These are phyloP conservation scores for Dione vanillae DNA, from an alignment of 2,888 invertebrate species.

Conservation along the genomic window DNA sequence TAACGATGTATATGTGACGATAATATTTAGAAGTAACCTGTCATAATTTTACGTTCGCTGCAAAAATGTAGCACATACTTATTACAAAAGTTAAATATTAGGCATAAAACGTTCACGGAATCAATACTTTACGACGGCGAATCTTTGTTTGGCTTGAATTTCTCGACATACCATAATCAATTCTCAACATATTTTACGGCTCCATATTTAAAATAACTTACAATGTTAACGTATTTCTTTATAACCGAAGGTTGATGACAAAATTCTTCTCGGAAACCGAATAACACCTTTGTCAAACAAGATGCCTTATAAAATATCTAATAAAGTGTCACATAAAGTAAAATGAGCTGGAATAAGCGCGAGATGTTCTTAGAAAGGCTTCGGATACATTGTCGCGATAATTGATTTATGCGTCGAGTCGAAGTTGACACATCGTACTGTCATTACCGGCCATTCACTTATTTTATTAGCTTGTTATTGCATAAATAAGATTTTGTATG, in stretches of 20 bases:
- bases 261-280: slow-evolving; percentile 73
- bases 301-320: slow-evolving; percentile 62
- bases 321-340: slow-evolving; percentile 80
- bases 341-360: slow-evolving; percentile 51
- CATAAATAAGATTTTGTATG: slow-evolving; percentile 16
- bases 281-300: slow-evolving; percentile 64
- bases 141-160: slow-evolving; percentile 40
- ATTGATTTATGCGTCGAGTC: slow-evolving; percentile 57
- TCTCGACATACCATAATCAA: slow-evolving; percentile 40
- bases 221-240: slow-evolving; percentile 65
- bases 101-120: slow-evolving; percentile 20
- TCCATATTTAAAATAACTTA: slow-evolving; percentile 40
- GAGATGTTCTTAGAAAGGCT: slow-evolving; percentile 59
- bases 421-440: slow-evolving; percentile 57
- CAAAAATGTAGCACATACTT: slow-evolving; percentile 13
- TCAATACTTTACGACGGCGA: slow-evolving; percentile 33
- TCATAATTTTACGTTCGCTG: neutral
- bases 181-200: slow-evolving; percentile 47
- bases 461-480: slow-evolving; percentile 26
- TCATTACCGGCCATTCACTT: slow-evolving; percentile 24
- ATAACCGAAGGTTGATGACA: slow-evolving; percentile 63
- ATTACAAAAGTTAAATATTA: slow-evolving; percentile 3
- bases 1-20: too few relatives aligned
- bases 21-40: neutral
- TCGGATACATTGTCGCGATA: slow-evolving; percentile 64